phyloP scores from a whole-genome alignment of 2,797 vertebrate species.

The Pipistrellus kuhlii region DNA sequence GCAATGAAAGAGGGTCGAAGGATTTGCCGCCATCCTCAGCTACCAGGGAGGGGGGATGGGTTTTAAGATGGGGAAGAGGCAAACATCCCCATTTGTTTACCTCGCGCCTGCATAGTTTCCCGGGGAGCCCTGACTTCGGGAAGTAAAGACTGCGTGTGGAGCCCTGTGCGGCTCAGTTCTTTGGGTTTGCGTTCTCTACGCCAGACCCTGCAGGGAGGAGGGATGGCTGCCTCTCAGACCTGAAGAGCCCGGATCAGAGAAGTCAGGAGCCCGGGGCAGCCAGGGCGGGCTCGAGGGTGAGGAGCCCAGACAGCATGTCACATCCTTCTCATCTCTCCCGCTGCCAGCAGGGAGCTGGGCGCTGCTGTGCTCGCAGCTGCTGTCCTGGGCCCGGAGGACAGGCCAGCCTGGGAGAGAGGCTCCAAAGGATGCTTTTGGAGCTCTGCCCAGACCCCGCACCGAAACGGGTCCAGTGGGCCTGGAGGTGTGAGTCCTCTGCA shows the following conservation, averaged over 20 bases:
- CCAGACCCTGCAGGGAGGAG: not conserved
- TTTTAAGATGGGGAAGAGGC: not conserved
- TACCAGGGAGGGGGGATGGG: not conserved
- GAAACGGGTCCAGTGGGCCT: constrained; percentile 55
- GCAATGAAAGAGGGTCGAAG: not conserved
- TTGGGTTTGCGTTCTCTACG: not conserved
- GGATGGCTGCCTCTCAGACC: not conserved
- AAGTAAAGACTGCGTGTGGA: not conserved
- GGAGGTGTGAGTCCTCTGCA: constrained; percentile 52
- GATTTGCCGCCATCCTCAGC: not conserved
- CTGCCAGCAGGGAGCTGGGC: not conserved
- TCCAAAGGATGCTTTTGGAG: constrained; percentile 49
- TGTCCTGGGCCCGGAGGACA: not conserved
- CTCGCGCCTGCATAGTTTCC: not conserved
- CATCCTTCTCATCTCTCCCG: constrained; percentile 22
- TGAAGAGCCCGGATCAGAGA: not conserved
- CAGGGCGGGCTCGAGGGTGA: not conserved
- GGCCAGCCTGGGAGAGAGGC: not conserved
- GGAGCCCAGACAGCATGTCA: constrained; percentile 33
- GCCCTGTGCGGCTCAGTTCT: not conserved
- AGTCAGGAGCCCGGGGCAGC: not conserved
- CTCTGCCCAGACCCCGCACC: constrained; percentile 47
- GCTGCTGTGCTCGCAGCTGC: not conserved
- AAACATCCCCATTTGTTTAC: not conserved
- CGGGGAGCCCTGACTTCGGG: not conserved